These are phyloP conservation scores for Tricholauxania praeusta DNA, from an alignment of 2,888 invertebrate genomes.

Conservation along the genomic window DNA sequence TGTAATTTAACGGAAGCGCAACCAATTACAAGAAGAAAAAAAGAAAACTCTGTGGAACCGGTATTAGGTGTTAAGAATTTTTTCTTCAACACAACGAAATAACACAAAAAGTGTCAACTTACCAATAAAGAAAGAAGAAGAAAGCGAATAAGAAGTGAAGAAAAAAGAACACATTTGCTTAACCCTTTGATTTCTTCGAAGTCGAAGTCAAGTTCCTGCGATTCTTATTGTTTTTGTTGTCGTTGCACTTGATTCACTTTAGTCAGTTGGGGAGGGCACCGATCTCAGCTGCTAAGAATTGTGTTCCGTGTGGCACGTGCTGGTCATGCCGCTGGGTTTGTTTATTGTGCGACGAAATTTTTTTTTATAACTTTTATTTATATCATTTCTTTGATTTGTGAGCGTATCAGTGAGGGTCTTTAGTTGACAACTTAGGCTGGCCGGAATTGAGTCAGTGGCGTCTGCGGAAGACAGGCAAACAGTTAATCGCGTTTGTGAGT, in stretches of 20 bases:
- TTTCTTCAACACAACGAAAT: neutral
- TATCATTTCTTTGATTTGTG: neutral
- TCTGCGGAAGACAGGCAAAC: constrained; percentile 17
- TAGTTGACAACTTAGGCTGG: neutral
- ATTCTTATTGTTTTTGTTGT: neutral
- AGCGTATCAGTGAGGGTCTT: neutral
- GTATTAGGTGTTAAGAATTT: neutral
- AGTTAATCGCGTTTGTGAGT: constrained; percentile 8
- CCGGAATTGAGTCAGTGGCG: constrained; percentile 13
- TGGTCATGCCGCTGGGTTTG: constrained; percentile 13
- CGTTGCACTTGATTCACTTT: constrained; percentile 13
- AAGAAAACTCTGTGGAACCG: neutral
- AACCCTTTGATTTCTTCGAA: constrained; percentile 15
- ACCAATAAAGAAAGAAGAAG: constrained; percentile 2
- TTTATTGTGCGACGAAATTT: neutral
- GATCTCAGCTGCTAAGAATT: neutral
- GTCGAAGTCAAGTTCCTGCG: neutral
- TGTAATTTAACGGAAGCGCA: constrained; percentile 15
- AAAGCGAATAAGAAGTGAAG: neutral
- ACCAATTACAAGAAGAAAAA: constrained; percentile 6
- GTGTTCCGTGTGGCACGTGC: constrained; percentile 30
- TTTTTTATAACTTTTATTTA: constrained; percentile 4
- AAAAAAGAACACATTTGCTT: neutral
- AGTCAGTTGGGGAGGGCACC: too few species aligned
- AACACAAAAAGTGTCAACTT: constrained; percentile 17